These are phyloP conservation scores for Entomobrya multifasciata DNA, from an alignment of 2,888 invertebrate genomes.

Conservation along the genomic window DNA sequence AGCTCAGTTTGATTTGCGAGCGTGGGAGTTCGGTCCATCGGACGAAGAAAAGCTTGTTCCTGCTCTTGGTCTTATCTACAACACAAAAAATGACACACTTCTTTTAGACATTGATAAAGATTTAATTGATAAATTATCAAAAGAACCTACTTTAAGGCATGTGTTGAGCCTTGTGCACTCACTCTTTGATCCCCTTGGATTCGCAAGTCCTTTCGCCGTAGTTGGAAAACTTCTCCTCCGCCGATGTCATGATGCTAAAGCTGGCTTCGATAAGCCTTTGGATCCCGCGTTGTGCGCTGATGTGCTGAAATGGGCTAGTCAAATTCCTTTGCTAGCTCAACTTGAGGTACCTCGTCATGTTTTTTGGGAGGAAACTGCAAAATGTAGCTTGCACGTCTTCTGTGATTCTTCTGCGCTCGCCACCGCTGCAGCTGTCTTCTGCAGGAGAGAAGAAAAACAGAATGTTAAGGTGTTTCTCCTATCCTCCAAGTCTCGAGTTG, in stretches of 20 bases:
- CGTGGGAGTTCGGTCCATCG: background rate
- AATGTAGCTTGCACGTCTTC: background rate
- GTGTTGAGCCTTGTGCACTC: background rate
- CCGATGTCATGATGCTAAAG: too few species aligned
- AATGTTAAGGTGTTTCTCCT: background rate
- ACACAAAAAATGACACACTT: too few species aligned
- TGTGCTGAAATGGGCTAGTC: constrained; percentile 2
- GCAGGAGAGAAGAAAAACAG: background rate
- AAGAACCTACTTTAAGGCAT: background rate
- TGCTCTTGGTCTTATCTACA: background rate
- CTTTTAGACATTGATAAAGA: too few species aligned
- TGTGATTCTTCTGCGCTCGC: background rate
- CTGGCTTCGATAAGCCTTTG: too few species aligned
- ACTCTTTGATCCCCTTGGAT: constrained; percentile 4
- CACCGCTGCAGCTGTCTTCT: background rate
- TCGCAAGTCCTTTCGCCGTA: too few species aligned
- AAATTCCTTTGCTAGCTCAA: background rate
- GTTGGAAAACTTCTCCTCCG: too few species aligned
- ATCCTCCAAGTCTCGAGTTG: background rate
- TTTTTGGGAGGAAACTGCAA: too few species aligned
- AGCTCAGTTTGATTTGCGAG: background rate
- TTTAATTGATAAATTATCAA: too few species aligned
- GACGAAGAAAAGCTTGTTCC: background rate
- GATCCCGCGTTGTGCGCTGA: too few species aligned
- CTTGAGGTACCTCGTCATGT: too few species aligned